Evolutionary conservation across 2,797 vertebrate genomes (phyloP).

Genomic region (Acropternis orthonyx): DNA sequence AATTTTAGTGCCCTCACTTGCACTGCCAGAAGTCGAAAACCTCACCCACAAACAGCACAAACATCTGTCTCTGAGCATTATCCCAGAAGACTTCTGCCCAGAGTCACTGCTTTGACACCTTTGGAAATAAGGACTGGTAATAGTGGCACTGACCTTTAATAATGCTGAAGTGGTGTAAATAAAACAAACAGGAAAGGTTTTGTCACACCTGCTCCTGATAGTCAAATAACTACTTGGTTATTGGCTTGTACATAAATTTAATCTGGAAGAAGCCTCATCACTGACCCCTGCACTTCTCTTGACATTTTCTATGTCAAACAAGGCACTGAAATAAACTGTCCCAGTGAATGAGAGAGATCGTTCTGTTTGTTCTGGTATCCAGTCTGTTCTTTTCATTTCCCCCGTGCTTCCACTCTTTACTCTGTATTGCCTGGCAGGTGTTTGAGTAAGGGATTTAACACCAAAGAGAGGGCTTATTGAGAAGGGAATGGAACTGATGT

Average conservation of each 20-base stretch:
- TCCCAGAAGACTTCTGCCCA: not conserved
- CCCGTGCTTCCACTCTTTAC: not conserved
- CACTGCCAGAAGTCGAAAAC: not conserved
- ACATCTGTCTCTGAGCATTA: not conserved
- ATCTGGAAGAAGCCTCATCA: not conserved
- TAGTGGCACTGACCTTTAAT: not conserved
- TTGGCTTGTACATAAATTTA: not conserved
- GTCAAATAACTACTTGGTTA: not conserved
- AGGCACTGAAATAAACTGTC: not conserved
- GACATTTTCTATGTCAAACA: constrained; percentile 1
- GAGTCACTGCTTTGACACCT: not conserved
- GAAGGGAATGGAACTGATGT: not conserved
- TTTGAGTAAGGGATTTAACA: not conserved
- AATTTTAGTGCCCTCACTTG: not conserved
- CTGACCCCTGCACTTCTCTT: not conserved
- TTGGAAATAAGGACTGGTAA: not conserved
- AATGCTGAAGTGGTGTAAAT: not conserved
- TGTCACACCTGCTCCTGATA: not conserved
- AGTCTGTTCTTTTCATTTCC: constrained; percentile 13
- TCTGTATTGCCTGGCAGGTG: not conserved
- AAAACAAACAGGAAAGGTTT: not conserved
- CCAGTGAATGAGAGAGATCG: not conserved
- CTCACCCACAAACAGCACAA: not conserved
- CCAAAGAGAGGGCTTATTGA: not conserved
- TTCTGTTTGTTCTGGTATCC: not conserved